Conservation (phyloP, 2,888 invertebrate species). For the Octonoba sinensis region DNA sequence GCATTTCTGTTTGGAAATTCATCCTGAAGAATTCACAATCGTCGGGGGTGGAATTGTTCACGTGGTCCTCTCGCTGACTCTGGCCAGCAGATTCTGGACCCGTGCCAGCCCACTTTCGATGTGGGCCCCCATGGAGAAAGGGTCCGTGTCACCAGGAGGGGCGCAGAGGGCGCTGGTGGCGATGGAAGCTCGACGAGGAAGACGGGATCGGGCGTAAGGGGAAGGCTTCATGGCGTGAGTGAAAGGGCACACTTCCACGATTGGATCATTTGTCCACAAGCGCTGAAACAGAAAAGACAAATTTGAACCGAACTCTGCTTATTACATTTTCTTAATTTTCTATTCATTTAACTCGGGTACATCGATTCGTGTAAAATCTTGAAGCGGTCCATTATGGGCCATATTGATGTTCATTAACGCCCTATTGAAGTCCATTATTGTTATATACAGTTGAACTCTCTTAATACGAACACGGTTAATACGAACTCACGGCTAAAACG, state of each 20-base stretch:
- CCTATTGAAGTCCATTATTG: no score
- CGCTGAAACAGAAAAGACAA: conserved; percentile 67
- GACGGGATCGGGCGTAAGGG: conserved; percentile 62
- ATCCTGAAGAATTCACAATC: not conserved
- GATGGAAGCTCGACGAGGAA: conserved; percentile 63
- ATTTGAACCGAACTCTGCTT: no score
- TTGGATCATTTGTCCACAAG: conserved; percentile 72
- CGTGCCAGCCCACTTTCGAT: conserved; percentile 59
- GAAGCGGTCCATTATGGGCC: no score
- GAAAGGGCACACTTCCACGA: conserved; percentile 70
- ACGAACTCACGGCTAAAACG: no score
- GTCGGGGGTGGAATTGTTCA: not conserved
- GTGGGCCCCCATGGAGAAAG: conserved; percentile 31
- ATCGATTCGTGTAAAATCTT: no score
- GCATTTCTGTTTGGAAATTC: no score
- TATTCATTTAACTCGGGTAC: no score
- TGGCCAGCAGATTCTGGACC: conserved; percentile 53
- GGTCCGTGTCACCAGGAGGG: conserved; percentile 14
- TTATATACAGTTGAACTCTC: not conserved
- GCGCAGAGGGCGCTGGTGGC: conserved; percentile 43
- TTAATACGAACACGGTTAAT: no score
- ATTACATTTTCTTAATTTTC: no score
- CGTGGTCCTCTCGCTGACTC: conserved; percentile 41
- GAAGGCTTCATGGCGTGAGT: conserved; percentile 70
- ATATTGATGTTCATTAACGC: no score